Evolutionary conservation across 2,888 invertebrate genomes (phyloP), one percentile per base, ranked within the genome.

Genomic region (Luperina nickerlii): DNA sequence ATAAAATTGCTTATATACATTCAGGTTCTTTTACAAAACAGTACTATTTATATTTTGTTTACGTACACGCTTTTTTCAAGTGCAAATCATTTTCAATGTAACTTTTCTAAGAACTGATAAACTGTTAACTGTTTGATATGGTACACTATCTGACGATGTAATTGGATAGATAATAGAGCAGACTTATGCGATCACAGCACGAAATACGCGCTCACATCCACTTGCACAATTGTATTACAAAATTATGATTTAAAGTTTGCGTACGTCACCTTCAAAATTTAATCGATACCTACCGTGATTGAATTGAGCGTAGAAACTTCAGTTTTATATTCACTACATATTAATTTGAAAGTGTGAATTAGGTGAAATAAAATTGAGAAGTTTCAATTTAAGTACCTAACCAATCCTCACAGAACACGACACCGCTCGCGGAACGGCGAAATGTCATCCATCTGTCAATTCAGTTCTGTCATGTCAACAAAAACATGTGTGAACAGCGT

Each of bases 351-450:
- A n/a, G 38, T 20, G 45, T 45, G 45, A 66, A 67, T 42, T 48
- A 48, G n/a, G 45, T 32, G 42, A 79, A 57, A 60, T 48, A 60
- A 69, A 72, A 84, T 73, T 63, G 24, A 62, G 13, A 78, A 78
- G 18, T 68, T 60, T 60, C 45, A 60, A 42, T 1, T n/a, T n/a
- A n/a, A n/a, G n/a, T n/a, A n/a, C n/a, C n/a, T 20, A 45, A 38
- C 82, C 84, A 82, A 82, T 82, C 82, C 84, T 73, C 60, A 4
- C n/a, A 15, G 0, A 65, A 0, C 82, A 82, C 82, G 82, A 82
- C 84, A 81, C 38, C 60, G 62, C 9, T 66, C 42, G 32, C 45
- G 32, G 24, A 70, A 62, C 62, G 18, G 48, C 15, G 1, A 63
- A 60, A 60, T n/a, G 27, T 62, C 62, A 27, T n/a, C 60, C 11